These are phyloP conservation scores for Spea hammondii DNA, from an alignment of 2,797 vertebrate species.

Conservation along the genomic window DNA sequence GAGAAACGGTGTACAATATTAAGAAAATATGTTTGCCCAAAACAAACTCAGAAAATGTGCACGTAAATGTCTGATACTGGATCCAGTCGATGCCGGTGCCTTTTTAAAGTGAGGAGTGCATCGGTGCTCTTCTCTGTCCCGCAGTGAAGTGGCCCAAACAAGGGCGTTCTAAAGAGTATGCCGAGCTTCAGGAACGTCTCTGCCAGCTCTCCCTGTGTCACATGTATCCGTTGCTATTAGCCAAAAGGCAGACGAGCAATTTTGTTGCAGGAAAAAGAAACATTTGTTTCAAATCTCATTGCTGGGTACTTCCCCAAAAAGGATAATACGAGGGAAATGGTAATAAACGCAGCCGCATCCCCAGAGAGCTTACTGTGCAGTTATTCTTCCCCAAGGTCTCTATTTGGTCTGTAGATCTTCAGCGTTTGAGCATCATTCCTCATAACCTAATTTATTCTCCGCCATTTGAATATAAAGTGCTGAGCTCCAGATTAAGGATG, in stretches of 20 bases:
- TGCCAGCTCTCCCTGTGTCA: no score
- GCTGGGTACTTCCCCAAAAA: not conserved
- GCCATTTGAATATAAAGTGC: constrained; percentile 21
- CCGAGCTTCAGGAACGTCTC: no score
- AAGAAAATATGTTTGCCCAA: no score
- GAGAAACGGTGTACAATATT: no score
- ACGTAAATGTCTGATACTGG: no score
- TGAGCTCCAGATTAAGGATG: constrained; percentile 24
- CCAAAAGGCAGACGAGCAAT: no score
- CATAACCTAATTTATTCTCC: constrained; percentile 10
- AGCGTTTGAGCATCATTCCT: constrained; percentile 14
- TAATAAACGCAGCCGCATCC: not conserved
- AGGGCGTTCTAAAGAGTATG: no score
- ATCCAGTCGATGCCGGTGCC: no score
- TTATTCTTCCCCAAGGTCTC: not conserved
- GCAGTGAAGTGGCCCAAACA: no score
- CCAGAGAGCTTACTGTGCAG: not conserved
- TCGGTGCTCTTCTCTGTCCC: not conserved
- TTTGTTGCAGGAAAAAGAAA: not conserved
- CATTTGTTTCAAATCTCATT: not conserved
- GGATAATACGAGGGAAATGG: not conserved
- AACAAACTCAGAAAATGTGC: no score
- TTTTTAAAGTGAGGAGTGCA: no score
- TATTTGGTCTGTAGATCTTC: not conserved
- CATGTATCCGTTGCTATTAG: no score